Percentiles rank a stretch among this genome's conserved stretches.
These are phyloP conservation scores for Oryzias javanicus DNA, from an alignment of 2,113 vertebrate genomes.

Conservation along the genomic window DNA sequence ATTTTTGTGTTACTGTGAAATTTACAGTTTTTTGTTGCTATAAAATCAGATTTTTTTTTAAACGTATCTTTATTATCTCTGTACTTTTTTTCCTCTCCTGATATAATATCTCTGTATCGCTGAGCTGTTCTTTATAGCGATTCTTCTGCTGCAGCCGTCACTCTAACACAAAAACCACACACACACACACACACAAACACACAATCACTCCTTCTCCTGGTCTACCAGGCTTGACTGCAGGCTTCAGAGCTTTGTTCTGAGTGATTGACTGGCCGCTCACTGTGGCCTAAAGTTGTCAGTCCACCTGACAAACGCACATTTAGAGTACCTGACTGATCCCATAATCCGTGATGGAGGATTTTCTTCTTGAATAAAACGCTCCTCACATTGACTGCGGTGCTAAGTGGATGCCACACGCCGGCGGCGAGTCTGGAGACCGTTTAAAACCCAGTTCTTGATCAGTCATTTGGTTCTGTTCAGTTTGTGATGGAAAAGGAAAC, in stretches of 20 bases:
- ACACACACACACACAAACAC: constrained; percentile 14
- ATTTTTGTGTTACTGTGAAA: no score
- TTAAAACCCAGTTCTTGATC: not conserved
- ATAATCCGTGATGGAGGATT: constrained; percentile 49
- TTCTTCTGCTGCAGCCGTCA: constrained; percentile 16
- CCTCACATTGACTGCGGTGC: constrained; percentile 44
- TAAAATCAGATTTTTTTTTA: no score
- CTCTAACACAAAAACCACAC: constrained; percentile 7
- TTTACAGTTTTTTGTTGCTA: no score
- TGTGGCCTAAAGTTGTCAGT: constrained; percentile 43
- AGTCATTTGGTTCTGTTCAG: not conserved
- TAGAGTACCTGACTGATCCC: constrained; percentile 56
- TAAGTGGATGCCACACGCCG: constrained; percentile 46
- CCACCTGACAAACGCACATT: constrained; percentile 52
- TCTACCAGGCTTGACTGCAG: constrained; percentile 59
- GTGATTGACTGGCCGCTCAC: constrained; percentile 53
- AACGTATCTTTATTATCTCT: no score
- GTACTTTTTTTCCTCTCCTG: no score
- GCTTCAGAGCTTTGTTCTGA: constrained; percentile 58
- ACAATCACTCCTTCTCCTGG: constrained; percentile 60
- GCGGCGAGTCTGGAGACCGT: constrained; percentile 3
- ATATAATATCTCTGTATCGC: not conserved
- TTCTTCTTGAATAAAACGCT: constrained; percentile 46
- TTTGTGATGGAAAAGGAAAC: no score
- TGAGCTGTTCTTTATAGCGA: constrained; percentile 9